These are phyloP conservation scores for Umimayanthus chanpuru DNA, from an alignment of 92 coral and sea anemone genomes.

Conservation along the genomic window DNA sequence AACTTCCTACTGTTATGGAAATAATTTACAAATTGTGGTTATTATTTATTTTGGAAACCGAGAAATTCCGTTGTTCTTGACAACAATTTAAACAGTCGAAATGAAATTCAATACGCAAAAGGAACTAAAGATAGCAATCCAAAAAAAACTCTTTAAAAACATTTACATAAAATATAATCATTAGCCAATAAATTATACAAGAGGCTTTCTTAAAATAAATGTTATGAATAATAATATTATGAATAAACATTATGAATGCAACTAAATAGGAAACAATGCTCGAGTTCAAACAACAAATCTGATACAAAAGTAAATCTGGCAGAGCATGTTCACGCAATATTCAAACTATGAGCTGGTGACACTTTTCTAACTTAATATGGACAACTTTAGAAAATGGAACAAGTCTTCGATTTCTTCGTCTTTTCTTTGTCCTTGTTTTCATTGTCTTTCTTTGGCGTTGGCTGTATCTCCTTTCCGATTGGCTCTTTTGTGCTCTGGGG, in stretches of 20 bases:
- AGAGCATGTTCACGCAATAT: neutral
- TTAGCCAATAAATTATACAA: neutral
- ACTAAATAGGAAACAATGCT: too few relatives aligned
- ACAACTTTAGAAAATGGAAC: slow-evolving; percentile 16
- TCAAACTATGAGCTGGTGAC: neutral
- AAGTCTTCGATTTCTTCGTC: slow-evolving; percentile 33
- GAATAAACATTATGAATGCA: too few relatives aligned
- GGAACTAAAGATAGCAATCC: too few relatives aligned
- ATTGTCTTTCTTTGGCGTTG: slow-evolving; percentile 17
- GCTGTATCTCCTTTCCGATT: neutral
- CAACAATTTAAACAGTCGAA: too few relatives aligned
- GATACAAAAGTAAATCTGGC: neutral
- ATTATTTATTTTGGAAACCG: neutral
- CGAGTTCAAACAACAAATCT: neutral
- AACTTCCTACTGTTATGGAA: too few relatives aligned
- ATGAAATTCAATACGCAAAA: neutral
- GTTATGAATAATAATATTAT: too few relatives aligned
- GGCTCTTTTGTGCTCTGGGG: neutral
- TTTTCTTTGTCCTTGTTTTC: neutral
- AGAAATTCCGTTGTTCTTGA: neutral
- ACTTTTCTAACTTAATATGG: neutral
- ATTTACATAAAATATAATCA: neutral
- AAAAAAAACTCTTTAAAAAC: neutral
- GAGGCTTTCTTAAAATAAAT: neutral
- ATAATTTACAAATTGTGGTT: neutral